phyloP scores from a whole-genome alignment of 2,888 invertebrate genomes.

The Aromia moschata region DNA sequence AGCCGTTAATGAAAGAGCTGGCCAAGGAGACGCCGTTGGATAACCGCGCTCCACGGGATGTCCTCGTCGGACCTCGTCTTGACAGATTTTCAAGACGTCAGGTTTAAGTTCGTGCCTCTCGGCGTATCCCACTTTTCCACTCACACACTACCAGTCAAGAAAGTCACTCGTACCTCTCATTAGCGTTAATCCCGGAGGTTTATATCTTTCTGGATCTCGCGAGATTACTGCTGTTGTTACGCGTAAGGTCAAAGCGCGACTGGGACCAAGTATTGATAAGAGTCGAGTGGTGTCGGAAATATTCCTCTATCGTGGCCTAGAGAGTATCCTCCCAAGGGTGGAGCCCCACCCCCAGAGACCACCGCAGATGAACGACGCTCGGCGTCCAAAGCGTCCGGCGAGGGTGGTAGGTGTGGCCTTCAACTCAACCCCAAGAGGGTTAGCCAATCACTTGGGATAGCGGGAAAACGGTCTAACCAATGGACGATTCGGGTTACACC shows the following conservation, averaged over 20 bases:
- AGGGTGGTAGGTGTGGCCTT: slow-evolving; percentile 52
- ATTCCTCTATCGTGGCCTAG: slow-evolving; percentile 26
- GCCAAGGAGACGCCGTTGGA: slow-evolving; percentile 84
- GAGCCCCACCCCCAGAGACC: slow-evolving; percentile 65
- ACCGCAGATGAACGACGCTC: slow-evolving; percentile 61
- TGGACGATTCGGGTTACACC: slow-evolving; percentile 49
- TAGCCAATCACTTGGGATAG: slow-evolving; percentile 55
- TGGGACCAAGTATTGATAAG: slow-evolving; percentile 59
- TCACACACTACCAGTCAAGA: slow-evolving; percentile 31
- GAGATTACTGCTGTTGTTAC: slow-evolving; percentile 54
- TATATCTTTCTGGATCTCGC: slow-evolving; percentile 50
- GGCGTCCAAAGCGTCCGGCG: slow-evolving; percentile 49
- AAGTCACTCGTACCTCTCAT: slow-evolving; percentile 30
- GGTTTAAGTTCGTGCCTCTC: slow-evolving; percentile 28
- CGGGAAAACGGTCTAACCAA: slow-evolving; percentile 48
- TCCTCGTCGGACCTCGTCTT: slow-evolving; percentile 82
- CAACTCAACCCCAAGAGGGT: slow-evolving; percentile 45
- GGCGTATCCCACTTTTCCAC: slow-evolving; percentile 32
- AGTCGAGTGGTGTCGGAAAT: slow-evolving; percentile 52
- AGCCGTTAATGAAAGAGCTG: slow-evolving; percentile 66
- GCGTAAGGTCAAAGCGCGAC: slow-evolving; percentile 60
- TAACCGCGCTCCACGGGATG: slow-evolving; percentile 69
- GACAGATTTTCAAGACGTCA: slow-evolving; percentile 52
- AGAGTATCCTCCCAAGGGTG: slow-evolving; percentile 65
- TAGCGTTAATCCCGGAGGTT: slow-evolving; percentile 22